Conservation (phyloP, 2,888 invertebrate species). For the Stratiomys singularior region DNA sequence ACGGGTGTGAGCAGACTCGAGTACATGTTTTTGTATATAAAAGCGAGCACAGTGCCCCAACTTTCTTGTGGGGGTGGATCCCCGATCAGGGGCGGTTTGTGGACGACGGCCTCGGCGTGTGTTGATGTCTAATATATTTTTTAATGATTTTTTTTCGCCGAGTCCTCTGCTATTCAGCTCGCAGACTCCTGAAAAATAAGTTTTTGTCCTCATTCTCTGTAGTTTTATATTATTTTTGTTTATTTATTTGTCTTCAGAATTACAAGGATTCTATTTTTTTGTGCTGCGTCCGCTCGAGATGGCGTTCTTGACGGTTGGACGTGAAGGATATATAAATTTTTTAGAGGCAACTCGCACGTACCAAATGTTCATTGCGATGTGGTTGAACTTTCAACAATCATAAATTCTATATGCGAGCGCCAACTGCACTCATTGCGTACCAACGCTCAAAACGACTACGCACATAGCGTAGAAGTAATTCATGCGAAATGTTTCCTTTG, state of each 20-base stretch:
- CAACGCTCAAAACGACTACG: too few relatives aligned
- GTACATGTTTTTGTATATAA: not conserved
- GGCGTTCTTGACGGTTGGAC: not conserved
- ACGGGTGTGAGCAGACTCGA: too few relatives aligned
- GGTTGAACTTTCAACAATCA: too few relatives aligned
- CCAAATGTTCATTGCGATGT: not conserved
- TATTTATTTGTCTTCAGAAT: slow-evolving; percentile 15
- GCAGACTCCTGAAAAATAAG: not conserved
- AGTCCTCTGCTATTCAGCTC: not conserved
- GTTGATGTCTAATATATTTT: not conserved
- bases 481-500: too few relatives aligned
- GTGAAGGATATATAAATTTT: slow-evolving; percentile 3
- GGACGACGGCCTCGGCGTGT: not conserved
- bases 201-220: slow-evolving; percentile 21
- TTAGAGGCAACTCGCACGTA: not conserved
- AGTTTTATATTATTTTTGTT: slow-evolving; percentile 24
- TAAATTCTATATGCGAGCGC: too few relatives aligned
- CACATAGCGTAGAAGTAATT: too few relatives aligned
- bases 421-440: too few relatives aligned
- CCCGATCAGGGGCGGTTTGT: not conserved
- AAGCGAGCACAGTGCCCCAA: not conserved
- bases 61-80: not conserved
- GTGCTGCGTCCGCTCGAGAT: not conserved
- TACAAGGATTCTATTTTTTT: slow-evolving; percentile 9
- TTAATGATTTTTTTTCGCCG: slow-evolving; percentile 24